A percentile compares a stretch with the other conserved stretches of the same genome.
phyloP scores from a whole-genome alignment of 2,888 invertebrate species.

The Hylaea fasciaria region DNA sequence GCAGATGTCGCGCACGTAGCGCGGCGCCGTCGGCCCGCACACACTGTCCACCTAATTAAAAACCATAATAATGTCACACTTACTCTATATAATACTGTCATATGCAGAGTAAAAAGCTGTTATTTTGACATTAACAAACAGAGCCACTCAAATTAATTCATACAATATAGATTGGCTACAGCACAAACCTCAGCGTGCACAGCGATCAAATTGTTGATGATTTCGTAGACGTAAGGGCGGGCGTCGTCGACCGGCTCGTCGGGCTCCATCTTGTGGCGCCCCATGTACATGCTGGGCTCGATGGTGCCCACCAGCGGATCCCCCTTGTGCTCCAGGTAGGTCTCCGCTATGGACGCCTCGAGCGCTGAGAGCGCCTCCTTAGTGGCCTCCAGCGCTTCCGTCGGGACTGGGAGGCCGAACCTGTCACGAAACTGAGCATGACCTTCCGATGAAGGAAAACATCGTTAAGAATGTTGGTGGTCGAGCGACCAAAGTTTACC shows the following conservation, averaged over 20 bases:
- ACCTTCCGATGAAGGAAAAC: no score
- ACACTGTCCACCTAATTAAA: conserved; percentile 88
- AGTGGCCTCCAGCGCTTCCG: conserved; percentile 88
- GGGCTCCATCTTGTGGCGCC: conserved; percentile 93
- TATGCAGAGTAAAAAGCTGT: no score
- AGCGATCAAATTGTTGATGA: conserved; percentile 91
- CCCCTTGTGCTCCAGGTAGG: conserved; percentile 94
- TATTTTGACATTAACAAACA: no score
- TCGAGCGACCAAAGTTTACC: no score
- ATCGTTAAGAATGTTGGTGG: no score
- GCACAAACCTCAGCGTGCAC: conserved; percentile 90
- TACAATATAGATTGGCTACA: no score
- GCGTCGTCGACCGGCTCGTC: conserved; percentile 91
- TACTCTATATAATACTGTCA: no score
- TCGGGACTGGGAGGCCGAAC: conserved; percentile 90
- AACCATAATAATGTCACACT: no score
- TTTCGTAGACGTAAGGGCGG: conserved; percentile 95
- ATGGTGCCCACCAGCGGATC: conserved; percentile 98
- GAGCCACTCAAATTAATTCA: no score
- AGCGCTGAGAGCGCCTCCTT: conserved; percentile 86
- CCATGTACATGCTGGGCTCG: conserved; percentile 98
- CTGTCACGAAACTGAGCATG: conserved; percentile 51
- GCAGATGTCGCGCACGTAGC: conserved; percentile 91
- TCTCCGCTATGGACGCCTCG: conserved; percentile 89
- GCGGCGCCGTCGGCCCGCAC: conserved; percentile 87